Base-by-base conservation (phyloP, 2,797 vertebrate species). In the Podarcis lilfordi region DNA sequence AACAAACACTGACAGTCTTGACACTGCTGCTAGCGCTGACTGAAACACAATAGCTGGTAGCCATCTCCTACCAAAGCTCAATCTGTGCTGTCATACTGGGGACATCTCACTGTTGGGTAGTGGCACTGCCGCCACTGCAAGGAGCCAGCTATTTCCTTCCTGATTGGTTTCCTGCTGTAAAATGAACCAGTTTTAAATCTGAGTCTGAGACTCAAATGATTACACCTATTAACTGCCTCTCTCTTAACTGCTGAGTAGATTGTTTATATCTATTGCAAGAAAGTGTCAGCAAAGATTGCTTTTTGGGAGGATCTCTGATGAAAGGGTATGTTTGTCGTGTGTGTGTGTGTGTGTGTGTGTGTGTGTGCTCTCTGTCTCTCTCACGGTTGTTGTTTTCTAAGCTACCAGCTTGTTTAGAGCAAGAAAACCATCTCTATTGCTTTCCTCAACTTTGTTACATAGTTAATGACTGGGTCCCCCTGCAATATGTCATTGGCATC, bases 1-100 rank as follows among this genome's bases (percentile, higher is more conserved):
- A 94, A 92, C 75, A 80, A 0, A 71, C 88, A 45, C 66, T 55
- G 79, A 81, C 84, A 91, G 91, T 23, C 89, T 55, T 88, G 75
- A 89, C n/a, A 25, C 32, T 4, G 11, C 0, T 83, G 82, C 80
- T 89, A 80, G 0, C 2, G 79, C 43, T 0, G 13, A 88, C 86
- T 86, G 0, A 0, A 61, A 64, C 79, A 88, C 91, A 88, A 72
- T 69, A 85, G 79, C 59, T 89, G 89, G 87, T 88, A 55, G 79
- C 81, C 68, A 45, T 72, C 59, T 82, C 84, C 88, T 87, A 40
- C 82, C 32, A 79, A 69, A 93, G 66, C 82, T 89, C 81, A 89
- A 11, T n/a, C 13, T 17, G 17, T 83, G 69, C 78, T 84, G 87
- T 92, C 90, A 82, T 84, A 50, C 81, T 64, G 32, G 8, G 21